These are phyloP conservation scores for Lymantria dispar DNA, from an alignment of 2,888 invertebrate genomes.

Conservation along the genomic window DNA sequence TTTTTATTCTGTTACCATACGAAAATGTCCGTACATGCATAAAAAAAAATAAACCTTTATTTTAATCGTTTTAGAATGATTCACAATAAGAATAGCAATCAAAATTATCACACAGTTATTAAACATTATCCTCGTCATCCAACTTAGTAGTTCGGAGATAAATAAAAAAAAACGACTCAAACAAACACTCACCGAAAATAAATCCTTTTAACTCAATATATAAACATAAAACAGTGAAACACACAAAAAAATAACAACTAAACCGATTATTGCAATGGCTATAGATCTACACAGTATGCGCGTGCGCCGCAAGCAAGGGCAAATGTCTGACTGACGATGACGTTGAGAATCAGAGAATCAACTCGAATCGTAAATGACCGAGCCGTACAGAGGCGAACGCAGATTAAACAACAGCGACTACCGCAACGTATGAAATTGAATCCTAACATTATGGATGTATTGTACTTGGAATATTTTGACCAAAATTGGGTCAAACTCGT, in stretches of 20 bases:
- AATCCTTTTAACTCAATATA: neutral
- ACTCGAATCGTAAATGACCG: too few relatives aligned
- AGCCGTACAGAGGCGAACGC: constrained; percentile 2
- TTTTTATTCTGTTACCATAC: too few relatives aligned
- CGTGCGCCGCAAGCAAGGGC: constrained; percentile 5
- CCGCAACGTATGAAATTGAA: neutral
- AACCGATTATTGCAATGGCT: constrained; percentile 2
- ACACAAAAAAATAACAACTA: constrained; percentile 3
- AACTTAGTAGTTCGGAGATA: too few relatives aligned
- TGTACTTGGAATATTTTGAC: neutral
- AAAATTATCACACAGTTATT: too few relatives aligned
- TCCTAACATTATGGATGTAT: neutral
- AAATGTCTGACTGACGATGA: constrained; percentile 1
- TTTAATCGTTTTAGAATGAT: too few relatives aligned
- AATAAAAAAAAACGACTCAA: too few relatives aligned
- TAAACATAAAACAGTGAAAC: constrained; percentile 3
- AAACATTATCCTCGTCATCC: too few relatives aligned
- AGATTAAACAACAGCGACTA: neutral
- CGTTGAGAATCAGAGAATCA: too few relatives aligned
- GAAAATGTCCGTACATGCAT: too few relatives aligned
- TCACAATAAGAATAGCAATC: too few relatives aligned
- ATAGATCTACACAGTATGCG: neutral
- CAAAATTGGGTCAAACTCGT: constrained; percentile 5
- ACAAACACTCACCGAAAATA: neutral
- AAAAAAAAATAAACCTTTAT: too few relatives aligned